Evolutionary conservation across 2,113 vertebrate genomes (phyloP).

Genomic region (Hypocryptadius cinnamomeus): DNA sequence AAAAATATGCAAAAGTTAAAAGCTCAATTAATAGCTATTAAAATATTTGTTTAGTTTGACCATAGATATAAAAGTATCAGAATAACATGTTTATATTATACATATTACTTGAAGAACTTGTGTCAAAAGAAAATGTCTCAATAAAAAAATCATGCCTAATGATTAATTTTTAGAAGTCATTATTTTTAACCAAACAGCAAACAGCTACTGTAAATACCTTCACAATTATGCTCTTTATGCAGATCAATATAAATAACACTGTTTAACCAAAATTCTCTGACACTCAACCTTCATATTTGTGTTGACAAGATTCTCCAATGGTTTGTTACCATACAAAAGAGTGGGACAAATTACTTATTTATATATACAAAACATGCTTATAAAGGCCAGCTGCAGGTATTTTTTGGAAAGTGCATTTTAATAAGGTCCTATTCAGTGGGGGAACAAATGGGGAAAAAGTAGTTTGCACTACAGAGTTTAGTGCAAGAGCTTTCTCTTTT

Average conservation of each 20-base stretch:
- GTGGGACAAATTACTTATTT: constrained; percentile 85
- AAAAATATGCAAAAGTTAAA: not conserved
- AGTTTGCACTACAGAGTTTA: constrained; percentile 81
- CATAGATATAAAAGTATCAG: not conserved
- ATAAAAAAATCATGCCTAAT: not conserved
- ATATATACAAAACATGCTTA: constrained; percentile 79
- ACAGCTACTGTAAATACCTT: constrained; percentile 9
- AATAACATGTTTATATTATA: not conserved
- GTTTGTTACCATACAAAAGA: constrained; percentile 75
- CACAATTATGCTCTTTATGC: not conserved
- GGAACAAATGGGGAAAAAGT: constrained; percentile 77
- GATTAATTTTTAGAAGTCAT: not conserved
- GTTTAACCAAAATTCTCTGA: constrained; percentile 52
- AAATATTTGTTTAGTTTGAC: not conserved
- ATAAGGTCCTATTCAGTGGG: constrained; percentile 78
- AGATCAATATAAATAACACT: constrained; percentile 43
- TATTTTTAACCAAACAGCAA: not conserved
- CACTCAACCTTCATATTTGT: constrained; percentile 63
- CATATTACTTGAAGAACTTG: not conserved
- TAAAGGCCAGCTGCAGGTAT: constrained; percentile 84
- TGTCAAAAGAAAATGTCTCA: not conserved
- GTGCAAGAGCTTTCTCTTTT: constrained; percentile 72
- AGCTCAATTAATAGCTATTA: not conserved
- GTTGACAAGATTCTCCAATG: constrained; percentile 69
- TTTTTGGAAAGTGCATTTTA: constrained; percentile 85